Base-by-base conservation (phyloP, 2,797 vertebrate genomes). In the Cirrhinus molitorella region DNA sequence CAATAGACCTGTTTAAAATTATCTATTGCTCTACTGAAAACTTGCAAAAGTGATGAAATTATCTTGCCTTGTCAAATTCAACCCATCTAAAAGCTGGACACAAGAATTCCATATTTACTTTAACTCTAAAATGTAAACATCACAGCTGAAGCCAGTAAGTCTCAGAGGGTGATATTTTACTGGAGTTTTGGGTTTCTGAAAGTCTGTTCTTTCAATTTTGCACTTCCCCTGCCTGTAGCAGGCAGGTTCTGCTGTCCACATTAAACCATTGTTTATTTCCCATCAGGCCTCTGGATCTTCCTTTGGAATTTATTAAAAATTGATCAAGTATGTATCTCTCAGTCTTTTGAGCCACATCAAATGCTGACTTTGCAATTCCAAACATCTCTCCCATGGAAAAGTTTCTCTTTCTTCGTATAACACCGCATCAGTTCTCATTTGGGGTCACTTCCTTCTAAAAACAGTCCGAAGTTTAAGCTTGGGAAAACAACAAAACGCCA, bases 181-280 rank as follows among this genome's bases (percentile, higher is more conserved):
- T 76, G 21, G 16, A 67, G 51, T 57, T 74, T 68, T 57, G 57
- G 68, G 14, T 83, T 75, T 85, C 34, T 71, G 4, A 21, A 34
- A 43, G 28, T 68, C 43, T 83, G 47, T 28, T 37, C 7, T 79
- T 53, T 76, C 40, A 70, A 82, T 61, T 47, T 34, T 55, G 61
- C 31, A 59, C 43, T 73, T 74, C 55, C 43, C 3, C n/a, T 73
- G 68, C 43, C 65, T 37, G 12, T 70, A 73, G 67, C 61, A 25
- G 59, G 5, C 57, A 72, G 28, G 40, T 67, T 83, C 40, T 47
- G 63, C 34, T 31, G 25, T 57, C 37, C 57, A 57, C 37, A 76
- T 77, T 61, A 66, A 67, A 66, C 63, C n/a, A 47, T 63, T 79
- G 68, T 71, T 80, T 74, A 76, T 80, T 83, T 83, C 53, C 71